Evolutionary conservation across 2,888 invertebrate species (phyloP), one percentile per base, ranked within the genome.

Genomic region (Hipparchia sbordonii): DNA sequence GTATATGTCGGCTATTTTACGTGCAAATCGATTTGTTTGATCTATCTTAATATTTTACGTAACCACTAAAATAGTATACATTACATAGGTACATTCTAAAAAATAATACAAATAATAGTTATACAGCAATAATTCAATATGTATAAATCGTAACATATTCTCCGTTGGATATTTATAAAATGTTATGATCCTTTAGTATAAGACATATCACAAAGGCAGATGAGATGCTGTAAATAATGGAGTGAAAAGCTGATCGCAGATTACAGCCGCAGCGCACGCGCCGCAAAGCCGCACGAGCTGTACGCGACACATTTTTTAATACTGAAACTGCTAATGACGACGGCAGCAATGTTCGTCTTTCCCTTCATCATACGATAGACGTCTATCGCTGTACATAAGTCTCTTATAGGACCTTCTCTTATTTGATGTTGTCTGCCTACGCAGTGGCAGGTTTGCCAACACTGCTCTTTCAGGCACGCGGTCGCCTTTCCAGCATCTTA

Each of bases 111-210:
- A 87, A 87, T 85, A 86, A 85, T 85, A 89, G 5, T 39, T 86
- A 84, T 85, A 88, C 88, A 87, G 84, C 12, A 85, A 87, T 83
- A 84, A 83, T 78, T 57, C 65, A 75, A 67, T 72, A 70, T 61
- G 68, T 69, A 61, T 54, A 70, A 69, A 71, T 71, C 62, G 56
- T 71, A 71, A 75, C 70, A 65, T 66, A 68, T 56, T 56, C 23
- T 46, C 46, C 67, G 45, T 59, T 67, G 56, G 59, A 68, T 68
- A 59, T 59, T 51, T 59, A 68, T 68, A 59, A 13, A 67, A 56
- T 51, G 33, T 68, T 62, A 71, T 73, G 59, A 73, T 63, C 70
- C 52, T 60, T 48, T 46, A 7, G 8, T 46, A 23, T 57, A n/a
- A 59, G 51, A 59, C 33, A 51, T 68, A 68, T 68, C 68, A 68